Evolutionary conservation across 2,888 invertebrate species (phyloP).

Genomic region (Aspidiotus destructor): DNA sequence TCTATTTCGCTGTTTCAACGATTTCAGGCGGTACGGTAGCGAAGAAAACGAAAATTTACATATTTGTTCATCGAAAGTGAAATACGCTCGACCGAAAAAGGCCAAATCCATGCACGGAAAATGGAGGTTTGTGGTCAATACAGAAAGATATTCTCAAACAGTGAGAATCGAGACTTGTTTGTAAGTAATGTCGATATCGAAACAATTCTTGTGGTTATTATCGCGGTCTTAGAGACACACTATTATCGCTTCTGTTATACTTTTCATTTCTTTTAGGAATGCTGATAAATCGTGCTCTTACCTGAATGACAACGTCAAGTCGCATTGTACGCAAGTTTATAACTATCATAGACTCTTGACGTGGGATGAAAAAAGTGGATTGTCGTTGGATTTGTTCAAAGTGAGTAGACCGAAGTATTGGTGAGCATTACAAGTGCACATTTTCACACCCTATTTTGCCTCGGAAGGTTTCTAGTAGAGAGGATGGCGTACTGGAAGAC

Average conservation of each 20-base stretch:
- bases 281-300: constrained; percentile 67
- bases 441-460: no score
- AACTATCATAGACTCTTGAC: constrained; percentile 71
- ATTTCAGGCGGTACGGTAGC: constrained; percentile 50
- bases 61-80: constrained; percentile 67
- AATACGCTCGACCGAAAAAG: constrained; percentile 68
- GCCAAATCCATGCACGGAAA: constrained; percentile 68
- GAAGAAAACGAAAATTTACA: constrained; percentile 41
- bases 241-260: background rate
- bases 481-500: background rate
- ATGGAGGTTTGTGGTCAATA: constrained; percentile 80
- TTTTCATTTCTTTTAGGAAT: constrained; percentile 47
- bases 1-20: constrained; percentile 44
- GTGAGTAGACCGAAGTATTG: constrained; percentile 41
- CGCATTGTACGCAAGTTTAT: constrained; percentile 71
- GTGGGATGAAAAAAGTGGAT: constrained; percentile 68
- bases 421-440: no score
- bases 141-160: constrained; percentile 74
- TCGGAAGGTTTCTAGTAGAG: background rate
- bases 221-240: background rate
- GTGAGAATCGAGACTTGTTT: constrained; percentile 69
- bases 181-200: constrained; percentile 46
- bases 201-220: no score
- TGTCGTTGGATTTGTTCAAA: constrained; percentile 77
- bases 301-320: constrained; percentile 66